Evolutionary conservation across 1,140 invertebrate species (phyloP).

Genomic region (Sinonovacula constricta): DNA sequence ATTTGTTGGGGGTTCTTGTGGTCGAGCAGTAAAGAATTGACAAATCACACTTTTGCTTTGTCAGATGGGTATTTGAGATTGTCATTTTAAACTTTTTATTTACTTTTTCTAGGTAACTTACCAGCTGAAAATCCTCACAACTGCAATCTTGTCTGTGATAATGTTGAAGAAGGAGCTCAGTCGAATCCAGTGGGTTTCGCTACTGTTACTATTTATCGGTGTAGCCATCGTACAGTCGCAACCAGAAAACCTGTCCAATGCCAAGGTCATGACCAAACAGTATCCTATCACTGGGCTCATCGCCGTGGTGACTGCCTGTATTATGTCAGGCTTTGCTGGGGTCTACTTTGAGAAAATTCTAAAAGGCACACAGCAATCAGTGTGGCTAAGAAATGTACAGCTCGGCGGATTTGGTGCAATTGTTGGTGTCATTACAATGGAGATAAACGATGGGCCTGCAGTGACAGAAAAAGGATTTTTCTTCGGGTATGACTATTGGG

Average conservation of each 20-base stretch:
- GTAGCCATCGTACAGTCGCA: conserved; percentile 84
- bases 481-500: conserved; percentile 79
- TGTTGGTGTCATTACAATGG: conserved; percentile 79
- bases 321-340: conserved; percentile 98
- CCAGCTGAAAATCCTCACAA: conserved; percentile 98
- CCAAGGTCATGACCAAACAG: conserved; percentile 27
- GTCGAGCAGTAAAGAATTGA: too few species aligned
- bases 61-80: too few species aligned
- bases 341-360: conserved; percentile 99
- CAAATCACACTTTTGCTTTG: too few species aligned
- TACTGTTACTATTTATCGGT: conserved; percentile 91
- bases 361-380: conserved; percentile 91
- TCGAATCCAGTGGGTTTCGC: conserved; percentile 91
- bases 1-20: too few species aligned
- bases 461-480: conserved; percentile 81
- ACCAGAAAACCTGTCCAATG: conserved; percentile 32
- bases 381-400: conserved; percentile 88
- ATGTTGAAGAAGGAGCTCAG: conserved; percentile 90
- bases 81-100: too few species aligned
- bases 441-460: conserved; percentile 78
- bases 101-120: conserved; percentile 91
- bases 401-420: conserved; percentile 80
- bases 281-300: conserved; percentile 88
- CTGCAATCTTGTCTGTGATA: conserved; percentile 96
- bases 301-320: conserved; percentile 93